phyloP scores from a whole-genome alignment of 2,113 vertebrate species.

The Hiodon alosoides region DNA sequence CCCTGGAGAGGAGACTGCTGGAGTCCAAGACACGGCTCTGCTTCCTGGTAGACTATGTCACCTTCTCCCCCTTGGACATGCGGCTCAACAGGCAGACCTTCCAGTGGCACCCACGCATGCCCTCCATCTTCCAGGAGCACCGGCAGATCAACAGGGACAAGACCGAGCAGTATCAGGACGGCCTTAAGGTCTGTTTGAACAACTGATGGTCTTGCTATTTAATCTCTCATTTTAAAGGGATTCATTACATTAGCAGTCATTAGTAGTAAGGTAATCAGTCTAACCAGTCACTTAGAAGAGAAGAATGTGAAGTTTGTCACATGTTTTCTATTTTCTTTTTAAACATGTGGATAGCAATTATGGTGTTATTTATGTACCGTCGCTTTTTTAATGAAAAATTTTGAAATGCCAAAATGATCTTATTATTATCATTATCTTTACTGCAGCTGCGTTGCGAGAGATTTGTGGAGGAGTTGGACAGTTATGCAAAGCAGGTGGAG shows the following conservation, averaged over 20 bases:
- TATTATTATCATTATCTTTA: slow-evolving; percentile 7
- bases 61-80: slow-evolving; percentile 66
- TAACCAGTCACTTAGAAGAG: too few relatives aligned
- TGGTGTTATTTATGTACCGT: too few relatives aligned
- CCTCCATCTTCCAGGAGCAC: slow-evolving; percentile 74
- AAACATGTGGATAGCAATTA: too few relatives aligned
- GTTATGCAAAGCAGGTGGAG: slow-evolving; percentile 68
- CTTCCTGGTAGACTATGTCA: slow-evolving; percentile 68
- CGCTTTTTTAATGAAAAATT: too few relatives aligned
- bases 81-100: slow-evolving; percentile 66
- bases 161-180: slow-evolving; percentile 69
- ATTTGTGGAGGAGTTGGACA: slow-evolving; percentile 74
- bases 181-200: slow-evolving; percentile 66
- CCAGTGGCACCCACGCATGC: slow-evolving; percentile 73
- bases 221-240: too few relatives aligned
- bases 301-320: too few relatives aligned
- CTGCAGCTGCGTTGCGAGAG: slow-evolving; percentile 64
- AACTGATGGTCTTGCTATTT: too few relatives aligned
- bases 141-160: slow-evolving; percentile 66
- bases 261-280: too few relatives aligned
- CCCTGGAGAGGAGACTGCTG: slow-evolving; percentile 60
- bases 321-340: too few relatives aligned
- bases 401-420: background rate
- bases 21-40: slow-evolving; percentile 61
- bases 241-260: too few relatives aligned